Base-by-base conservation (phyloP, 2,797 vertebrate genomes). In the Silurus lanzhouensis region DNA sequence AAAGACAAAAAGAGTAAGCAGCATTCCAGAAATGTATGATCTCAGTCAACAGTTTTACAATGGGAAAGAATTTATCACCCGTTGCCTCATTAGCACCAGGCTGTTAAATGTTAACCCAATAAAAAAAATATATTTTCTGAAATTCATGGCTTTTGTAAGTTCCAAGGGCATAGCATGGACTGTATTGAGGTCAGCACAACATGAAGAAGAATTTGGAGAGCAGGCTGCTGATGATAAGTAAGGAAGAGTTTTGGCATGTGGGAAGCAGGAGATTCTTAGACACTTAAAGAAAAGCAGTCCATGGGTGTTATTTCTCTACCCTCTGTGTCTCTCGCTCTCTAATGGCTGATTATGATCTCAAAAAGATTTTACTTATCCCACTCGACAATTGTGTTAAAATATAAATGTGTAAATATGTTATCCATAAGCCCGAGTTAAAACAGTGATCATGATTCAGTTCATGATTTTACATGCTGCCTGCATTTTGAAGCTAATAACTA, bases 241-340 rank as follows among this genome's bases (percentile, higher is more conserved):
- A 90, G 85, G 89, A 91, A 91, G 90, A 87, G 88, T 89, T 92
- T 90, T 92, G 90, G 91, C 90, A 90, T 81, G 81, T 44, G 81
- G 90, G 44, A 58, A 25, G 55, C 38, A 79, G 71, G 75, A 83
- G 91, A 93, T 94, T 93, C 90, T 91, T 91, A 93, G 93, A 93
- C 58, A 87, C 89, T 90, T 94, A 93, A 92, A 95, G 94, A 93
- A 93, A 94, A 93, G 91, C 93, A 89, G 92, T 91, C 92, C 83
- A 88, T 89, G 91, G 91, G 92, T 90, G 91, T 90, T 94, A 90
- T 94, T 94, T 94, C 93, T 31, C 55, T 25, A 57, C 25, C 52
- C 52, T 57, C n/a, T 77, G 15, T 58, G 15, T 76, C 74, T 57
- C 74, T 58, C 27, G 27, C 52, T 31, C 74, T 77, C n/a, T 75